These are phyloP conservation scores for Semaprochilodus insignis DNA, from an alignment of 2,797 vertebrate species.

Conservation along the genomic window DNA sequence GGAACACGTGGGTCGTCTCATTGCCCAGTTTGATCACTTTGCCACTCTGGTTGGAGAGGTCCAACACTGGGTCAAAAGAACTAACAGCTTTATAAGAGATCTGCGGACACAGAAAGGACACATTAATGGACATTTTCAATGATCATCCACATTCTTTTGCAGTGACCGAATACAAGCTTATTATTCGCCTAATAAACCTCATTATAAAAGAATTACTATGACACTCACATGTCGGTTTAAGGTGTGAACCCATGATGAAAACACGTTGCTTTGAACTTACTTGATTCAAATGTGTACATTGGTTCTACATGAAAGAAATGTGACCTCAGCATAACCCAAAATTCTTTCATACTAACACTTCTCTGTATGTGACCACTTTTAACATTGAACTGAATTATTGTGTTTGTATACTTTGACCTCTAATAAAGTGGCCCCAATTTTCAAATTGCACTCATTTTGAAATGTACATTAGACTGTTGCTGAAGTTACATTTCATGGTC, in stretches of 20 bases:
- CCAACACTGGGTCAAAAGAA: slow-evolving; percentile 96
- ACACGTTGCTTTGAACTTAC: too few relatives aligned
- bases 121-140: background rate
- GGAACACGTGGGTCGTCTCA: slow-evolving; percentile 93
- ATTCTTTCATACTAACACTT: too few relatives aligned
- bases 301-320: too few relatives aligned
- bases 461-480: too few relatives aligned
- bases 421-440: background rate
- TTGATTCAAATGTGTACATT: too few relatives aligned
- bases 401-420: background rate
- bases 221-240: too few relatives aligned
- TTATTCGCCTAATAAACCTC: too few relatives aligned
- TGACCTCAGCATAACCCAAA: too few relatives aligned
- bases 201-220: too few relatives aligned
- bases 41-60: slow-evolving; percentile 98
- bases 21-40: slow-evolving; percentile 94
- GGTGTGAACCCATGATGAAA: too few relatives aligned
- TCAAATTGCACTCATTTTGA: background rate
- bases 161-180: background rate
- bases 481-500: background rate
- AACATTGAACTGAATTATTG: background rate
- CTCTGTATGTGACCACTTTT: background rate
- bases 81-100: slow-evolving; percentile 98
- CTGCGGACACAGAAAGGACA: slow-evolving; percentile 71
- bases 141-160: background rate